Conservation (phyloP, 2,888 invertebrate species). For the Listrodromus nycthemerus region DNA sequence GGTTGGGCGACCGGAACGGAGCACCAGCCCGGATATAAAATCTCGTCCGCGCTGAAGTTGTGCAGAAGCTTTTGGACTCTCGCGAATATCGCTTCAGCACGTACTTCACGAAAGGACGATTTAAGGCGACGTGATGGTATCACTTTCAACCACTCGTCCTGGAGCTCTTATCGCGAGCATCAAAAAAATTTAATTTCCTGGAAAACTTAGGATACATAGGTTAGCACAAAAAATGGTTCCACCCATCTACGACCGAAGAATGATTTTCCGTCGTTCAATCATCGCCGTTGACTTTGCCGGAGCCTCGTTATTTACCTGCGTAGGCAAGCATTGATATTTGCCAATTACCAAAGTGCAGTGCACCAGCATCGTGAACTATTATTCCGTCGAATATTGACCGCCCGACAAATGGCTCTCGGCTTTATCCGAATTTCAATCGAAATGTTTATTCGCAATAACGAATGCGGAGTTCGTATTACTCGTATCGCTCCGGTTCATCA, state of each 20-base stretch:
- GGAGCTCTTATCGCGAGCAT: conserved; percentile 6
- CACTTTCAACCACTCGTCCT: conserved; percentile 42
- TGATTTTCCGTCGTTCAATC: background rate
- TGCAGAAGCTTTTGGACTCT: conserved; percentile 38
- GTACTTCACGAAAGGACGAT: conserved; percentile 59
- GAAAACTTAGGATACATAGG: background rate
- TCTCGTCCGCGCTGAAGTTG: conserved; percentile 59
- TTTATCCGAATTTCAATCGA: conserved; percentile 71
- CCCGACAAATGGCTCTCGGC: conserved; percentile 60
- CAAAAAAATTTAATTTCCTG: background rate
- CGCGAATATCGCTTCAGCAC: conserved; percentile 64
- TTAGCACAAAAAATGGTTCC: background rate
- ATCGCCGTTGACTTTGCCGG: background rate
- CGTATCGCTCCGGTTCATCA: background rate
- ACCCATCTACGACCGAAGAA: background rate
- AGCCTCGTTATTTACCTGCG: background rate
- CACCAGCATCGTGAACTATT: background rate
- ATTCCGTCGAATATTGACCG: conserved; percentile 41
- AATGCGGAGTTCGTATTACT: background rate
- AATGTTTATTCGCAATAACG: conserved; percentile 65
- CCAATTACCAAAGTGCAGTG: conserved; percentile 1
- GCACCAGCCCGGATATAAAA: conserved; percentile 56
- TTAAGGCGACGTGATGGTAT: conserved; percentile 64
- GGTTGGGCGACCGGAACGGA: conserved; percentile 21
- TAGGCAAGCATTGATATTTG: background rate